phyloP scores from a whole-genome alignment of 1,140 invertebrate species.

The Eurosta solidaginis region DNA sequence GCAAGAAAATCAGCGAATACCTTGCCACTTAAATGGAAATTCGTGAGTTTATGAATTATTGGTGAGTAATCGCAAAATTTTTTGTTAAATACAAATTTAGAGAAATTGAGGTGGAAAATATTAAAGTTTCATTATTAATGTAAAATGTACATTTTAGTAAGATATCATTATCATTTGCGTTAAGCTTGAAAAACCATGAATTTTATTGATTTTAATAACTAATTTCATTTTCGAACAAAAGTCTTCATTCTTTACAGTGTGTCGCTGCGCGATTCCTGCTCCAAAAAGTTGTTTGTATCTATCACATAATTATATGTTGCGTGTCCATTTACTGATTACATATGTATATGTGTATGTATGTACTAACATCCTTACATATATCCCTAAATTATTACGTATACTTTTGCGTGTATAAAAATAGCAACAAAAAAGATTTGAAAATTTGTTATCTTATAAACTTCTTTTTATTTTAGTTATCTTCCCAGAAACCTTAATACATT shows the following conservation, averaged over 20 bases:
- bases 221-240: slow-evolving; percentile 12
- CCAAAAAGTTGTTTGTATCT: slow-evolving; percentile 2
- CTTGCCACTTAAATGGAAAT: not conserved
- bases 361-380: too few species aligned
- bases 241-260: not conserved
- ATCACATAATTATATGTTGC: slow-evolving; percentile 6
- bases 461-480: too few species aligned
- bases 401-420: too few species aligned
- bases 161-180: not conserved
- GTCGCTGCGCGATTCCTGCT: slow-evolving; percentile 11
- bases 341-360: too few species aligned
- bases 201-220: slow-evolving; percentile 8
- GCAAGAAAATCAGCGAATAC: too few species aligned
- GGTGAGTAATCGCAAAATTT: not conserved
- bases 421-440: too few species aligned
- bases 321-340: not conserved
- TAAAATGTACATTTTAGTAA: too few species aligned
- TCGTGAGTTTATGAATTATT: not conserved
- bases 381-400: too few species aligned
- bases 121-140: too few species aligned
- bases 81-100: not conserved
- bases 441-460: too few species aligned
- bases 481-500: too few species aligned
- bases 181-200: not conserved
- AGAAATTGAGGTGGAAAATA: not conserved